These are phyloP conservation scores for Orussus abietinus DNA, from an alignment of 1,140 invertebrate genomes.

Conservation along the genomic window DNA sequence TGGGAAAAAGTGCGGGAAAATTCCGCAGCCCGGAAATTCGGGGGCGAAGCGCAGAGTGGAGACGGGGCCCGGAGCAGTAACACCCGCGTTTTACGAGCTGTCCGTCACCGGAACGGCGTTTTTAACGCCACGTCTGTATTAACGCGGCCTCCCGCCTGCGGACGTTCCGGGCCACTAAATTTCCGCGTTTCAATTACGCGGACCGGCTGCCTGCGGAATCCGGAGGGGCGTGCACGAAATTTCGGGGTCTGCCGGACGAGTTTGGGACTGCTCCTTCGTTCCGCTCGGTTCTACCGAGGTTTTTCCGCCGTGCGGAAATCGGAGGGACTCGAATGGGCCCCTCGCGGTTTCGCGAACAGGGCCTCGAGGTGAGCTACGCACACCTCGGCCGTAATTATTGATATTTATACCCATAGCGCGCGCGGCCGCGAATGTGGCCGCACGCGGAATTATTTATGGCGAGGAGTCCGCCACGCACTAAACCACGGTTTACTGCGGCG, in stretches of 20 bases:
- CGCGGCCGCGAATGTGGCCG: no score
- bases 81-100: slow-evolving; percentile 26
- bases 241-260: slow-evolving; percentile 10
- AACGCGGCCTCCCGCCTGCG: slow-evolving; percentile 14
- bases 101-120: slow-evolving; percentile 21
- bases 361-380: no score
- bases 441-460: slow-evolving; percentile 26
- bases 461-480: slow-evolving; percentile 18
- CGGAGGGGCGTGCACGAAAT: no score
- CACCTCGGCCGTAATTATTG: slow-evolving; percentile 24
- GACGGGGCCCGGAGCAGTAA: no score
- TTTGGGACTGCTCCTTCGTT: slow-evolving; percentile 19
- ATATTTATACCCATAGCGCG: slow-evolving; percentile 24
- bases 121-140: slow-evolving; percentile 32
- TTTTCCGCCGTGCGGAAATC: no score
- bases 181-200: slow-evolving; percentile 41
- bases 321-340: no score
- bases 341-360: no score
- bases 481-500: slow-evolving; percentile 23
- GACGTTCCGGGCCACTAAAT: slow-evolving; percentile 26
- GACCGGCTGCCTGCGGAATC: slow-evolving; percentile 2
- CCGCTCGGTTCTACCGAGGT: no score
- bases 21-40: no score
- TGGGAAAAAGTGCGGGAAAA: no score
- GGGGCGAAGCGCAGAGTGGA: no score